Evolutionary conservation across 2,888 invertebrate species (phyloP).

Genomic region (Agrochola circellaris): DNA sequence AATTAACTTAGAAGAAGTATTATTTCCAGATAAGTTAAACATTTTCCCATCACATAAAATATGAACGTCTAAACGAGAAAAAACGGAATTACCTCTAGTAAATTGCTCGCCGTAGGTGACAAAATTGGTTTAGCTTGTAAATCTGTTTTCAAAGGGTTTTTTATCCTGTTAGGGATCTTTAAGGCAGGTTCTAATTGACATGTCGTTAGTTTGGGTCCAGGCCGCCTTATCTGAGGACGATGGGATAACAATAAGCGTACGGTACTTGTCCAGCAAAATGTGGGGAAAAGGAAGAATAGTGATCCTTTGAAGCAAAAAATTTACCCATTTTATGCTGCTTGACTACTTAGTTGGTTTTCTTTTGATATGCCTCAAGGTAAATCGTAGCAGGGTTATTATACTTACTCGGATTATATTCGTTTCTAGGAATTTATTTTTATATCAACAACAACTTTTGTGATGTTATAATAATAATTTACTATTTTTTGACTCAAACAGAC

Average conservation of each 20-base stretch:
- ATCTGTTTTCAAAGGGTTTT: constrained; percentile 50
- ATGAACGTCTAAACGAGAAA: constrained; percentile 16
- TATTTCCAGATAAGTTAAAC: background rate
- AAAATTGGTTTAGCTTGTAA: constrained; percentile 45
- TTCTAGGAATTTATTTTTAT: background rate
- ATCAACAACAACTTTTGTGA: background rate
- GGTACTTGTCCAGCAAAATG: constrained; percentile 1
- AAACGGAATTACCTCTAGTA: constrained; percentile 34
- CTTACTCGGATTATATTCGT: background rate
- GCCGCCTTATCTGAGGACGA: constrained; percentile 31
- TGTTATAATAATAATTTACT: background rate
- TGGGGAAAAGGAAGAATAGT: background rate
- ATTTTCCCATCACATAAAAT: constrained; percentile 28
- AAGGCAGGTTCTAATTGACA: constrained; percentile 42
- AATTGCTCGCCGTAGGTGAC: constrained; percentile 42
- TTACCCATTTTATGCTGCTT: constrained; percentile 18
- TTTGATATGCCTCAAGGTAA: background rate
- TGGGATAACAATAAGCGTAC: constrained; percentile 34
- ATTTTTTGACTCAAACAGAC: background rate
- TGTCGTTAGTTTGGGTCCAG: constrained; percentile 50
- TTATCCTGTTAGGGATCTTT: constrained; percentile 24
- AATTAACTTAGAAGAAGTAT: background rate
- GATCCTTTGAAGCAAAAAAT: constrained; percentile 13
- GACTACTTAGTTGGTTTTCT: constrained; percentile 17
- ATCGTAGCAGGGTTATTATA: background rate